Percentiles rank a stretch among this genome's conserved stretches.
These are phyloP conservation scores for Caenorhabditis briggsae DNA, from an alignment of 1,140 invertebrate species.

Conservation along the genomic window DNA sequence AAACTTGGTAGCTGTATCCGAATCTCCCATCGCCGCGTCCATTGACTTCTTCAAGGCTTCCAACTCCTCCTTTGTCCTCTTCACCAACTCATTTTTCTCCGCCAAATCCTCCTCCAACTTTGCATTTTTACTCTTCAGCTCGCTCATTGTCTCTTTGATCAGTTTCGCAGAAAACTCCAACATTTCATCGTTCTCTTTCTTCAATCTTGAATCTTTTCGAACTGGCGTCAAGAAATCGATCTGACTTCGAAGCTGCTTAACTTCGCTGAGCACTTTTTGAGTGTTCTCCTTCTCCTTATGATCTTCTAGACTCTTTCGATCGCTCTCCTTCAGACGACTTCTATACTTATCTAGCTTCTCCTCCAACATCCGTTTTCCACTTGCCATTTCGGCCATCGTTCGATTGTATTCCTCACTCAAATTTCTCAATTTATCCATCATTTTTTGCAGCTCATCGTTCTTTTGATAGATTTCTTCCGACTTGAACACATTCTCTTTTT, in stretches of 20 bases:
- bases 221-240: constrained; percentile 13
- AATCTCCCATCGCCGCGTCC: constrained; percentile 20
- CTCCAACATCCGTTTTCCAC: not conserved
- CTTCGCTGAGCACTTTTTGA: not conserved
- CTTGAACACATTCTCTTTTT: not conserved
- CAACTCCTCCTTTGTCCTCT: constrained; percentile 14
- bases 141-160: not conserved
- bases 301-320: not conserved
- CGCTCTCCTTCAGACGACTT: not conserved
- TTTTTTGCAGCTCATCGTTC: not conserved
- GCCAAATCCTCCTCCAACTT: not conserved
- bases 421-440: not conserved
- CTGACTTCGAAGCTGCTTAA: not conserved
- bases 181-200: not conserved
- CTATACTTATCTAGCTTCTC: constrained; percentile 37
- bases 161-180: not conserved
- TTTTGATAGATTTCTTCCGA: not conserved
- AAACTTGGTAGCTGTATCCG: not conserved
- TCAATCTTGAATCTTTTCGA: not conserved
- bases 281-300: not conserved
- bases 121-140: constrained; percentile 4
- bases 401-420: not conserved
- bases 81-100: constrained; percentile 41
- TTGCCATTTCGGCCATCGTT: not conserved
- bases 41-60: not conserved